phyloP scores from a whole-genome alignment of 2,113 vertebrate species.

The Pelusios castaneus region DNA sequence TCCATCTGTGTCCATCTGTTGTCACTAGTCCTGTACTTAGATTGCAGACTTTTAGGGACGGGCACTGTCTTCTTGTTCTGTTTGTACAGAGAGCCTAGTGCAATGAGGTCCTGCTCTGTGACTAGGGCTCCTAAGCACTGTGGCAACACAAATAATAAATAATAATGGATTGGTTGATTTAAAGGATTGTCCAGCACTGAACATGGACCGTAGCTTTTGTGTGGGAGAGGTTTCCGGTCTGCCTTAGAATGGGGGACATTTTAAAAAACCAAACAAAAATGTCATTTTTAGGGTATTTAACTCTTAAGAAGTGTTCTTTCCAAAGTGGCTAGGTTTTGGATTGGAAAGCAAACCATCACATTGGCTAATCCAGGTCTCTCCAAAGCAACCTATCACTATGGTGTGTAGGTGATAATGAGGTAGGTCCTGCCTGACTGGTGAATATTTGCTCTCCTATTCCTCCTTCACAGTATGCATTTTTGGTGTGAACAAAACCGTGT shows the following conservation, averaged over 20 bases:
- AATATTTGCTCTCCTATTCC: not conserved
- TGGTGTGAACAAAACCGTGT: rapidly evolving
- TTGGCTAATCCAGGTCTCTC: not conserved
- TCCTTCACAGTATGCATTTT: rapidly evolving
- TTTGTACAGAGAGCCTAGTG: not conserved
- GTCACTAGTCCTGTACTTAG: not conserved
- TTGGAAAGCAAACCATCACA: not conserved
- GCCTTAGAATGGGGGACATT: too few species aligned
- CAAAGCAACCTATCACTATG: not conserved
- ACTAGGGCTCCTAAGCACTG: not conserved
- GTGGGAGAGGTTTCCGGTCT: rapidly evolving
- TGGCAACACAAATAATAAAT: not conserved
- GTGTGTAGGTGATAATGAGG: not conserved
- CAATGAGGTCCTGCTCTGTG: not conserved
- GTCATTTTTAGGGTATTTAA: not conserved
- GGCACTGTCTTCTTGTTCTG: not conserved
- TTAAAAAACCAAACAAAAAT: not conserved
- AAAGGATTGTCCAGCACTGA: not conserved
- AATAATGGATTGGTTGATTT: not conserved
- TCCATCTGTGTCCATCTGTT: not conserved
- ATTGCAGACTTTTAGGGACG: not conserved
- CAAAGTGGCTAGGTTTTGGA: not conserved
- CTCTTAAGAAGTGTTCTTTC: not conserved
- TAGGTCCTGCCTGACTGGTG: not conserved
- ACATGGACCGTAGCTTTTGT: not conserved